Percentiles rank a stretch among this genome's conserved stretches.
Conservation (phyloP, 2,888 invertebrate species). For the Pecten maximus region DNA sequence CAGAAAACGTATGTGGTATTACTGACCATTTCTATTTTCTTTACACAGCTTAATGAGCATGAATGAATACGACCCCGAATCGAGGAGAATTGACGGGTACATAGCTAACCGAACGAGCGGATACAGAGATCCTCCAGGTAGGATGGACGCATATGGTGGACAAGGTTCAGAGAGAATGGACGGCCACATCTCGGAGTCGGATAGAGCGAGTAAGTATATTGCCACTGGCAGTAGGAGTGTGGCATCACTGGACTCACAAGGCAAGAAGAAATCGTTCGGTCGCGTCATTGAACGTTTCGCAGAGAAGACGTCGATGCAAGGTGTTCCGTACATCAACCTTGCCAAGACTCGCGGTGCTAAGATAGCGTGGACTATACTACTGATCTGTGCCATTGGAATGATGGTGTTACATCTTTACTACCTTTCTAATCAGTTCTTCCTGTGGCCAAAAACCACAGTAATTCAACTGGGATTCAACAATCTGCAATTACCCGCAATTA, state of each 20-base stretch:
- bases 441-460: slow-evolving; percentile 60
- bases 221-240: slow-evolving; percentile 27
- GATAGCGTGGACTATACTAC: slow-evolving; percentile 62
- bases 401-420: slow-evolving; percentile 65
- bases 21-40: not conserved
- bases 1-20: not conserved
- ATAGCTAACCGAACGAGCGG: not conserved
- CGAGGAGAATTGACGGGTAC: not conserved
- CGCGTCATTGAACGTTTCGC: slow-evolving; percentile 64
- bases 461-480: slow-evolving; percentile 57
- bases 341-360: slow-evolving; percentile 61
- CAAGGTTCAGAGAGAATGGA: not conserved
- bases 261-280: slow-evolving; percentile 62
- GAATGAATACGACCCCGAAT: not conserved
- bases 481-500: slow-evolving; percentile 59
- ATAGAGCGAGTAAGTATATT: not conserved
- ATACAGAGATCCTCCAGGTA: not conserved
- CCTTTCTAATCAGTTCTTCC: slow-evolving; percentile 59
- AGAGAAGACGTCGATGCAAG: slow-evolving; percentile 71
- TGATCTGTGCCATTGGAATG: slow-evolving; percentile 56
- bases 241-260: slow-evolving; percentile 55
- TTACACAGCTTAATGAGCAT: not conserved
- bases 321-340: slow-evolving; percentile 66
- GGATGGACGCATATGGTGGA: not conserved
- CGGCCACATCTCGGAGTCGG: not conserved